Conservation (phyloP, 1,140 invertebrate genomes). For the Pseudomyrmex concolor region DNA sequence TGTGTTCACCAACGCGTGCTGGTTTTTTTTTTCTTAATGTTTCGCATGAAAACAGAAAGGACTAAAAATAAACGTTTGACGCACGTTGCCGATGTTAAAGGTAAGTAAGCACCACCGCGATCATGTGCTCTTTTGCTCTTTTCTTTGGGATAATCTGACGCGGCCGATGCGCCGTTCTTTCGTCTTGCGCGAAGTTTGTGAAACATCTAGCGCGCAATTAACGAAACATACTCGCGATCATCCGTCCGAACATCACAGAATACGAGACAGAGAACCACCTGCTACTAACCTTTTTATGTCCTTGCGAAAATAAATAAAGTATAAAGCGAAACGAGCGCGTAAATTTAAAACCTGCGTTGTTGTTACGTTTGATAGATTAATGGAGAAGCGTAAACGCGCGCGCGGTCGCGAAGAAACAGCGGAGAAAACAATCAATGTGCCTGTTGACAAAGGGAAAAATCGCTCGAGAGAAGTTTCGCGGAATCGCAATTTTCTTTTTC, state of each 20-base stretch:
- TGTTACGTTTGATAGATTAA: too few relatives aligned
- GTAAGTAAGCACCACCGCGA: slow-evolving; percentile 53
- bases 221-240: neutral
- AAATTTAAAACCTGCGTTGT: too few relatives aligned
- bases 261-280: too few relatives aligned
- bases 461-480: neutral
- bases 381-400: too few relatives aligned
- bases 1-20: neutral
- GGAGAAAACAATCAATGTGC: neutral
- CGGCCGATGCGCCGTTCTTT: neutral
- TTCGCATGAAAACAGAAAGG: slow-evolving; percentile 53
- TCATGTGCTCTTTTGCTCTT: slow-evolving; percentile 40
- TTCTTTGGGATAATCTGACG: slow-evolving; percentile 14
- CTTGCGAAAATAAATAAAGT: too few relatives aligned
- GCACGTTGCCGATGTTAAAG: slow-evolving; percentile 52
- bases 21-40: slow-evolving; percentile 54
- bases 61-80: slow-evolving; percentile 56
- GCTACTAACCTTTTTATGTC: too few relatives aligned
- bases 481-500: slow-evolving; percentile 6
- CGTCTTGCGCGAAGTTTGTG: neutral
- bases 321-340: too few relatives aligned
- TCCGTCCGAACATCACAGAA: too few relatives aligned
- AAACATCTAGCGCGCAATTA: slow-evolving; percentile 8
- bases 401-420: neutral
- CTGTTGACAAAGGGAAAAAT: slow-evolving; percentile 4